phyloP scores from a whole-genome alignment of 2,113 vertebrate genomes.

The Plotosus lineatus region DNA sequence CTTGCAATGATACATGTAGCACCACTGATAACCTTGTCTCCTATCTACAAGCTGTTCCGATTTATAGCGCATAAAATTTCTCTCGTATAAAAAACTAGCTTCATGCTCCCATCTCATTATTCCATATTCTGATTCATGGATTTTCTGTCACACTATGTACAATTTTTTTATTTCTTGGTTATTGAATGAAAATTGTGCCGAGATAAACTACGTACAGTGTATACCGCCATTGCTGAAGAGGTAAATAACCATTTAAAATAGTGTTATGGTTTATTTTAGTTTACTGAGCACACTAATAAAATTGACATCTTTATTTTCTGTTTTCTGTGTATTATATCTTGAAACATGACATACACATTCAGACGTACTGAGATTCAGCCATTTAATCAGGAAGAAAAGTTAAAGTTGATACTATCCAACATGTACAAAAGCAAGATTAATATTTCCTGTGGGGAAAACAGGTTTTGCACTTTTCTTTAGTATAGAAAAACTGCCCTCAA shows the following conservation, averaged over 20 bases:
- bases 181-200: constrained; percentile 19
- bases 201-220: not conserved
- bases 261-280: not conserved
- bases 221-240: not conserved
- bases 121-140: constrained; percentile 23
- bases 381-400: not conserved
- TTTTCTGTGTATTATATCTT: not conserved
- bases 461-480: not conserved
- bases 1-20: constrained; percentile 49
- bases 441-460: not conserved
- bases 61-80: constrained; percentile 12
- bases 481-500: not conserved
- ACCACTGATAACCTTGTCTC: constrained; percentile 35
- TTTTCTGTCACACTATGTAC: constrained; percentile 28
- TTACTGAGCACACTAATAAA: not conserved
- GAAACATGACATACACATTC: not conserved
- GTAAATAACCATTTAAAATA: not conserved
- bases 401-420: not conserved
- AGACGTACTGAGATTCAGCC: not conserved
- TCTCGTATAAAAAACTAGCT: constrained; percentile 22
- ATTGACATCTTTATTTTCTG: not conserved
- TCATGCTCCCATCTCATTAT: constrained; percentile 9
- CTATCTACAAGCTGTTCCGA: constrained; percentile 47
- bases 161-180: constrained; percentile 17
- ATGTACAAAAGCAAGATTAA: not conserved